Evolutionary conservation across 2,888 invertebrate species (phyloP).

Genomic region (Parasteatoda lunata): DNA sequence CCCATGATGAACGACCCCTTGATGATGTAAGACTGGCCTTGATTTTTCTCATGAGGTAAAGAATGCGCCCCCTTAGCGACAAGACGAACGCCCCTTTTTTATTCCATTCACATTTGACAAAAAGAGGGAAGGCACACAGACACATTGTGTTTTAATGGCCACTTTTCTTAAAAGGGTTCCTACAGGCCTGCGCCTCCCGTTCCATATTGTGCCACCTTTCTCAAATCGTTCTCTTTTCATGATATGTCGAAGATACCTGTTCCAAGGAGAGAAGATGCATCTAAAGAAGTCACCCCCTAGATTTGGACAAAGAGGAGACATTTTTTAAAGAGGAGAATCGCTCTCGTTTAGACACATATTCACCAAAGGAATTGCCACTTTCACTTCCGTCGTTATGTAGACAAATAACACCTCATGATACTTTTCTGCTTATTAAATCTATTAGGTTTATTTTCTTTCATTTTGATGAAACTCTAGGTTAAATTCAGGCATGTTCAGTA

Average conservation of each 20-base stretch:
- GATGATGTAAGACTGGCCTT: constrained; percentile 67
- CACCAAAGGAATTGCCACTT: no score
- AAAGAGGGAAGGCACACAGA: not conserved
- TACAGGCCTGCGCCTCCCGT: not conserved
- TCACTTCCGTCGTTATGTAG: no score
- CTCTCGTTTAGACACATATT: no score
- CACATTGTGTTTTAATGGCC: constrained; percentile 29
- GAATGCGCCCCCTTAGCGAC: constrained; percentile 36
- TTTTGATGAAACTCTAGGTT: not conserved
- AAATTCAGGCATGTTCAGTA: not conserved
- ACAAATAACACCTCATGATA: not conserved
- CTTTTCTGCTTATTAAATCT: not conserved
- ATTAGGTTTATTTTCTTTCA: not conserved
- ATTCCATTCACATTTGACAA: not conserved
- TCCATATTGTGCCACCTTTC: not conserved
- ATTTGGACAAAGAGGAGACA: not conserved
- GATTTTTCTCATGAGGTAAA: constrained; percentile 31
- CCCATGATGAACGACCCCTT: constrained; percentile 54
- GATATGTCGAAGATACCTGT: no score
- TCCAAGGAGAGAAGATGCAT: no score
- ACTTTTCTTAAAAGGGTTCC: not conserved
- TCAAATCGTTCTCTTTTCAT: no score
- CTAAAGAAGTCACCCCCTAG: no score
- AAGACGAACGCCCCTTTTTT: constrained; percentile 18
- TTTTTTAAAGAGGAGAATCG: no score